A percentile compares a stretch with the other conserved stretches of the same genome.
Evolutionary conservation across 2,797 vertebrate genomes (phyloP).

Genomic region (Rhinoraja longicauda): DNA sequence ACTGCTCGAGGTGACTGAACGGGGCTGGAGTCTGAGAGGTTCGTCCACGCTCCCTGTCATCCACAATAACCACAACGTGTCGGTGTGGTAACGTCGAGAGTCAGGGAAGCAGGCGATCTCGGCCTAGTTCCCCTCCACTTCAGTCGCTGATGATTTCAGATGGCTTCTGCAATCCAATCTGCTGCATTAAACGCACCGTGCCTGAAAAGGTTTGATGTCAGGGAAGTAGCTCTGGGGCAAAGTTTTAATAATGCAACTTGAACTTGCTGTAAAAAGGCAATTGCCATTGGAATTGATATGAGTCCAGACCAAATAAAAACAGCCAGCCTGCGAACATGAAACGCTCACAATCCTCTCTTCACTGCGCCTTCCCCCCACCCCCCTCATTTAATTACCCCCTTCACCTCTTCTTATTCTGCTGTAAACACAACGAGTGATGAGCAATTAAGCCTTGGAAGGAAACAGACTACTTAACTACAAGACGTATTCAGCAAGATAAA

Average conservation of each 20-base stretch:
- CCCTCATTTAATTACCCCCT: constrained; percentile 1
- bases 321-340: neutral
- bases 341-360: neutral
- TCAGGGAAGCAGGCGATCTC: neutral
- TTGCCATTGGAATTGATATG: neutral
- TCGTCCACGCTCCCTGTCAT: neutral
- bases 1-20: neutral
- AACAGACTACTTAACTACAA: constrained; percentile 11
- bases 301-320: neutral
- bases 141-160: neutral
- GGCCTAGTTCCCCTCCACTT: neutral
- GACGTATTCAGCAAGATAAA: constrained; percentile 16
- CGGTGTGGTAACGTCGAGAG: neutral
- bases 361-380: neutral
- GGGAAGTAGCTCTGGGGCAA: neutral
- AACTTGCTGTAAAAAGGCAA: neutral
- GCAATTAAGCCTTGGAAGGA: neutral
- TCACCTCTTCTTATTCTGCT: neutral
- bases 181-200: neutral
- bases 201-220: neutral
- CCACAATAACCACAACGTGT: neutral
- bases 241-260: neutral
- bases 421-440: constrained; percentile 27
- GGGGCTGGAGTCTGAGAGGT: too few relatives aligned
- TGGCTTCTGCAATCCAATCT: neutral